phyloP scores from a whole-genome alignment of 2,113 vertebrate species.

The Salvelinus fontinalis region DNA sequence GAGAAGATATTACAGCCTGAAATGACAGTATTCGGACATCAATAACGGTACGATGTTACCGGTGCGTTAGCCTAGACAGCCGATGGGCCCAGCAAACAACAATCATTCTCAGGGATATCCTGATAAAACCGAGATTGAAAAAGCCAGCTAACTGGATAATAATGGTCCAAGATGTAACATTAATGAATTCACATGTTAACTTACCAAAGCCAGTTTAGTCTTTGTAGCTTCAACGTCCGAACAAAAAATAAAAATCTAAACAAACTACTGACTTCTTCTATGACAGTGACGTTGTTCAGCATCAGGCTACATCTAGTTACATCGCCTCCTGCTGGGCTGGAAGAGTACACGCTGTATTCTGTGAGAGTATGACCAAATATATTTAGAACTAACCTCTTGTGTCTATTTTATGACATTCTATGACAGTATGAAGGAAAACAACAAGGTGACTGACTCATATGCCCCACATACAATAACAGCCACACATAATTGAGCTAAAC shows the following conservation, averaged over 20 bases:
- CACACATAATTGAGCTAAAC: too few relatives aligned
- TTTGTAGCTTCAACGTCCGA: background rate
- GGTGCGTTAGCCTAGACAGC: too few relatives aligned
- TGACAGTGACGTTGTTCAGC: background rate
- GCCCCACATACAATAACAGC: too few relatives aligned
- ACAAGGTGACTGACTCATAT: too few relatives aligned
- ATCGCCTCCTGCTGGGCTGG: background rate
- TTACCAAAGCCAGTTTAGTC: background rate
- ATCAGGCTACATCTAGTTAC: background rate
- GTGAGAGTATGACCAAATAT: conserved; percentile 7
- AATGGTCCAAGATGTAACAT: background rate
- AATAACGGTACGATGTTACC: background rate
- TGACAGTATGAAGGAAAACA: too few relatives aligned
- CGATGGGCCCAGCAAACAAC: background rate
- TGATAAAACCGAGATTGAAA: background rate
- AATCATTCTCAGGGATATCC: background rate
- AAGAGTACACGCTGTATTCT: conserved; percentile 1
- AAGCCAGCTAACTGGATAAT: background rate
- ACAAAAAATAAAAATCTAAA: background rate
- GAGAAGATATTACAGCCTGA: too few relatives aligned
- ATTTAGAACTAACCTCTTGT: too few relatives aligned
- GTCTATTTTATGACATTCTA: too few relatives aligned
- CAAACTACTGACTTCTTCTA: background rate
- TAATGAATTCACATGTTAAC: background rate
- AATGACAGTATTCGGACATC: background rate